These are phyloP conservation scores for Nyctereutes procyonoides DNA, from an alignment of 2,113 vertebrate genomes.

Conservation along the genomic window DNA sequence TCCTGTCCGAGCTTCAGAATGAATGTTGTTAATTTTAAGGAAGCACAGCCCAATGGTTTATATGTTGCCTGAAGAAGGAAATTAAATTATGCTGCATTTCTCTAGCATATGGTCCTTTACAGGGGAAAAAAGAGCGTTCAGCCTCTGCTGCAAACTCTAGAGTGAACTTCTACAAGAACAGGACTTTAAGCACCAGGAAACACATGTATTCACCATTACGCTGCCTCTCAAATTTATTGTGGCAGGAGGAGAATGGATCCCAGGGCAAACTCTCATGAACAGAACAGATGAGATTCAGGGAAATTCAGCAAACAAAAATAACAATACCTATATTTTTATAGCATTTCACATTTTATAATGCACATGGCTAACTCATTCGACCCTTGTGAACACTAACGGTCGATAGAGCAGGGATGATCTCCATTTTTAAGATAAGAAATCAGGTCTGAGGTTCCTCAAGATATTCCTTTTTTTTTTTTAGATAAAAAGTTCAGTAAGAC, in stretches of 20 bases:
- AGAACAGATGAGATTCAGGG: neutral
- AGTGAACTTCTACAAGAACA: neutral
- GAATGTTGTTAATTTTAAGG: conserved; percentile 70
- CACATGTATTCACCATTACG: neutral
- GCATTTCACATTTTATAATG: neutral
- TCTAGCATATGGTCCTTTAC: neutral
- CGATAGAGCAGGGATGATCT: neutral
- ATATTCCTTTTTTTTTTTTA: neutral
- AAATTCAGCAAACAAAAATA: conserved; percentile 24
- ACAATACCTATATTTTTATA: neutral
- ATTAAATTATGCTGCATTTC: conserved; percentile 49
- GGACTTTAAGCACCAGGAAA: neutral
- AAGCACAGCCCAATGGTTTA: conserved; percentile 7
- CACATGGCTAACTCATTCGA: neutral
- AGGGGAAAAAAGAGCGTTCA: conserved; percentile 8
- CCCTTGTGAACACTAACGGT: neutral
- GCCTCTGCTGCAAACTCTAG: conserved; percentile 29
- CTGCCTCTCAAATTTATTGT: neutral
- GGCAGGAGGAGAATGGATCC: neutral
- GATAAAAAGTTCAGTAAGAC: neutral
- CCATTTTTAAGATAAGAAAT: conserved; percentile 18
- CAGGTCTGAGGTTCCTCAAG: neutral
- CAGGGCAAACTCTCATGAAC: neutral
- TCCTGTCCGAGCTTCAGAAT: neutral
- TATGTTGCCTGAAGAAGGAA: conserved; percentile 41